Percentiles rank a stretch among this genome's conserved stretches.
Conservation (phyloP, 2,113 vertebrate species). For the Grammomys surdaster region DNA sequence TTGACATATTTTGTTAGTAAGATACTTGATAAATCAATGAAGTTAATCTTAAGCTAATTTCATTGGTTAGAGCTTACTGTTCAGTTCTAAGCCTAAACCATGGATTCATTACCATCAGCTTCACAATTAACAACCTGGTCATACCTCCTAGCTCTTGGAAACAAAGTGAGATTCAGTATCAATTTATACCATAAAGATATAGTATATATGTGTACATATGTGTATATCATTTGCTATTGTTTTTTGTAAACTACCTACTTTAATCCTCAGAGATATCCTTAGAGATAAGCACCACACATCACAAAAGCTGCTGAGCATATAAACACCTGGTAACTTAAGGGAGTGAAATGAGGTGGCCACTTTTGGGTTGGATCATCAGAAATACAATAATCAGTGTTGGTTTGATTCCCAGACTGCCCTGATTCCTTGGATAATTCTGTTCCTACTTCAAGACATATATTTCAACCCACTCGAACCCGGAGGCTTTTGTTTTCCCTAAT, state of each 20-base stretch:
- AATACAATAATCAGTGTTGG: neutral
- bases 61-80: neutral
- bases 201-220: neutral
- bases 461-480: neutral
- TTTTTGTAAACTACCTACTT: neutral
- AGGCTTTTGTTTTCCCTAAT: neutral
- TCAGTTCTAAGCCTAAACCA: neutral
- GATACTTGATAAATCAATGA: neutral
- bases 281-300: neutral
- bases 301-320: neutral
- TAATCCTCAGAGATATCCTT: conserved; percentile 12
- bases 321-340: neutral
- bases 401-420: accelerated
- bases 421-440: accelerated
- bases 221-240: neutral
- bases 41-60: neutral
- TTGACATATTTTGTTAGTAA: neutral
- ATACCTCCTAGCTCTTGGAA: neutral
- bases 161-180: neutral
- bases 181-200: neutral
- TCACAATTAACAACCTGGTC: neutral
- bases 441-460: neutral
- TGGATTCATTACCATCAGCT: neutral
- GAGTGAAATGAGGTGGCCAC: neutral
- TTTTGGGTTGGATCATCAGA: neutral